Conservation (phyloP, 2,888 invertebrate genomes). For the Malacosoma neustria region DNA sequence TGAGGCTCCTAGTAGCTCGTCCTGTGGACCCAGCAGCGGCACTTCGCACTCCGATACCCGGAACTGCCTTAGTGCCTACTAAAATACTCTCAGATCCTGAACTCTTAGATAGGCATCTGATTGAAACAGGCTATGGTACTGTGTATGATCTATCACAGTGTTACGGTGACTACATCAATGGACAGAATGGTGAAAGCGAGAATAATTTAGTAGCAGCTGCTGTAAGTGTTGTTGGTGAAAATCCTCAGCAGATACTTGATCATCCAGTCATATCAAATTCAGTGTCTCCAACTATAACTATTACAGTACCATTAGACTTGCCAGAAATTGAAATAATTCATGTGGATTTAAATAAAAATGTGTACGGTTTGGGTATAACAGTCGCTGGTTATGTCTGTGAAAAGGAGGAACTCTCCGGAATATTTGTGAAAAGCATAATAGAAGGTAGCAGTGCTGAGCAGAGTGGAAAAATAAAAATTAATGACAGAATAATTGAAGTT, state of each 20-base stretch:
- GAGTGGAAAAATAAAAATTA: slow-evolving; percentile 92
- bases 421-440: slow-evolving; percentile 98
- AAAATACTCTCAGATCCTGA: slow-evolving; percentile 93
- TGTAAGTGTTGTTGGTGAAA: slow-evolving; percentile 61
- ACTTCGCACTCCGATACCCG: slow-evolving; percentile 84
- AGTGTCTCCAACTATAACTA: slow-evolving; percentile 61
- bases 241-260: slow-evolving; percentile 54
- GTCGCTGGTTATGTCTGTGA: slow-evolving; percentile 98
- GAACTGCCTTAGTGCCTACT: slow-evolving; percentile 94
- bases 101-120: slow-evolving; percentile 88
- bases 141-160: slow-evolving; percentile 64
- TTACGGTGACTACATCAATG: slow-evolving; percentile 52
- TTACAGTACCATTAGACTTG: slow-evolving; percentile 66
- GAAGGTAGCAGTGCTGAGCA: slow-evolving; percentile 96
- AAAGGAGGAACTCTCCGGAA: slow-evolving; percentile 98
- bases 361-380: slow-evolving; percentile 94
- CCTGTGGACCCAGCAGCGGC: slow-evolving; percentile 91
- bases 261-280: slow-evolving; percentile 46
- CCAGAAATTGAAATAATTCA: slow-evolving; percentile 94
- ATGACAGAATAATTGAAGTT: slow-evolving; percentile 97
- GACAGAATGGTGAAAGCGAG: slow-evolving; percentile 42
- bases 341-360: slow-evolving; percentile 93
- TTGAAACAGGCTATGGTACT: slow-evolving; percentile 83
- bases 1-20: slow-evolving; percentile 94
- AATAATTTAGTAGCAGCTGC: slow-evolving; percentile 50